phyloP scores from a whole-genome alignment of 2,113 vertebrate species.

The Tretioscincus oriximinensis region DNA sequence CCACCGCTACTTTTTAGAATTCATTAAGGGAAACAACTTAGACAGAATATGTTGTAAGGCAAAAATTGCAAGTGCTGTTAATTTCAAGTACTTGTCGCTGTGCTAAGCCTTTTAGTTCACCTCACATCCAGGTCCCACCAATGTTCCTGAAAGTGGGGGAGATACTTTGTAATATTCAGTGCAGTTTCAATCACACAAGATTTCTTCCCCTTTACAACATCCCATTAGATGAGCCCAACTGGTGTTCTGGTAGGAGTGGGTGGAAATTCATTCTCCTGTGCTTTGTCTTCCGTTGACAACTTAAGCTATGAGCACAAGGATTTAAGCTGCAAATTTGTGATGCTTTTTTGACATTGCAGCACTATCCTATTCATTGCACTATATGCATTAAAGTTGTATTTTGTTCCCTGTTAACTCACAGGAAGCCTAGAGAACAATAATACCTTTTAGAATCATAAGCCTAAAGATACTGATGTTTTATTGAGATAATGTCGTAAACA shows the following conservation, averaged over 20 bases:
- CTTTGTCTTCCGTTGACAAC: background rate
- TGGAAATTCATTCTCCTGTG: background rate
- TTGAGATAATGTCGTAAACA: background rate
- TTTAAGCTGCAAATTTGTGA: background rate
- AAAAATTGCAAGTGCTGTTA: background rate
- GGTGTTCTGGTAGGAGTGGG: background rate
- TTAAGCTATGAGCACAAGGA: background rate
- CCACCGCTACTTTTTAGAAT: background rate
- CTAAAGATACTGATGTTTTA: background rate
- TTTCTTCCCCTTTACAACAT: background rate
- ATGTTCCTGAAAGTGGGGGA: background rate
- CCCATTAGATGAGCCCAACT: background rate
- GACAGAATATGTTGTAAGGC: background rate
- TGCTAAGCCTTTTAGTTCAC: background rate
- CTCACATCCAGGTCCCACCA: background rate
- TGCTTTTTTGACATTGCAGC: background rate
- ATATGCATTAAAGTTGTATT: background rate
- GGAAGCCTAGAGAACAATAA: background rate
- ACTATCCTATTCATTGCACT: background rate
- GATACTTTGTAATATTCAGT: background rate
- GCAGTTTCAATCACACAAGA: no score
- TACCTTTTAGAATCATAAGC: background rate
- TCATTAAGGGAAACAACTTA: background rate
- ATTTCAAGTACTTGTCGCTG: background rate
- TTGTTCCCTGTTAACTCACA: background rate